Evolutionary conservation across 2,113 vertebrate genomes (phyloP), one percentile per base, ranked within the genome.

Genomic region (Phalacrocorax carbo): DNA sequence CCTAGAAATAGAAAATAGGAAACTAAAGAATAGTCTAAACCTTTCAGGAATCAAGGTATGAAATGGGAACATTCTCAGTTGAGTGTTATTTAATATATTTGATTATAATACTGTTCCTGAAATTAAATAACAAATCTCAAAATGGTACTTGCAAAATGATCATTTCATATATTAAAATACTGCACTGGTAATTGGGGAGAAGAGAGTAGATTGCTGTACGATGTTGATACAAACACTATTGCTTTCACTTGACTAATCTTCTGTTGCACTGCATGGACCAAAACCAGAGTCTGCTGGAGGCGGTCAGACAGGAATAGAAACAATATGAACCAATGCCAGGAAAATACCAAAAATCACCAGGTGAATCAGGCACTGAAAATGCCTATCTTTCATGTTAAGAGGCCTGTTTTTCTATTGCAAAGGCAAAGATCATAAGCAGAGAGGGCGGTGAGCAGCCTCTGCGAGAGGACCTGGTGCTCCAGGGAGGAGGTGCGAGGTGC

Each of bases 71-170:
- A 22, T 69, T 76, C 42, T 83, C 52, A 64, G 48, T 2, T 48
- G 34, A 86, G 15, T 77, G 44, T 78, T 91, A 92, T 71, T 96
- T 96, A 95, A 89, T 65, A 34, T 19, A 89, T 11, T 78, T 84
- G 36, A 70, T 79, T 61, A 64, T 30, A 1, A 34, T 18, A 65
- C 14, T 57, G 32, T 49, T 91, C 36, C 61, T 84, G 38, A 94
- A 91, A 96, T 94, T 82, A 89, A 95, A 82, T 27, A 55, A 26
- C 18, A 86, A 89, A 70, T 93, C 65, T 94, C 80, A 89, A 94
- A 96, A 82, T 48, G 42, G 21, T 75, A 60, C 61, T 94, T 94
- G 30, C 15, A 81, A 94, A 95, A 79, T 17, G 13, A 93, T 64
- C 26, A 76, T 78, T 84, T 93, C 13, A 8, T 75, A 30, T 72